phyloP scores from a whole-genome alignment of 2,888 invertebrate species.

The Stenchaetothrips biformis region DNA sequence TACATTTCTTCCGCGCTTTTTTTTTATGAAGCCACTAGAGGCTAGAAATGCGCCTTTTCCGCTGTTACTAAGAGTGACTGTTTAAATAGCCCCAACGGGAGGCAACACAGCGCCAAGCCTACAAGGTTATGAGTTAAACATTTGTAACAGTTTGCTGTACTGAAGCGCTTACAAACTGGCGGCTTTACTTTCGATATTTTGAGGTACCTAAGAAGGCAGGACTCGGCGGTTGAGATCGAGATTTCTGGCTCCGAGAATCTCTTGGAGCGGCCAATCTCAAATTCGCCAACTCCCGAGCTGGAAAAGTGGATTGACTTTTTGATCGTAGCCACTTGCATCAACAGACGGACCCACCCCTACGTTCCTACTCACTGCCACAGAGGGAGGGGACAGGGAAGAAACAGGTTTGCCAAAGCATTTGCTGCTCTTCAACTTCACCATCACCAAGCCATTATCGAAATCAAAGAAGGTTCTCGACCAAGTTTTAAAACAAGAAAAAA shows the following conservation, averaged over 20 bases:
- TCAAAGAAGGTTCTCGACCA: background rate
- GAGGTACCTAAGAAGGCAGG: slow-evolving; percentile 11
- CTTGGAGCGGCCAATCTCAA: background rate
- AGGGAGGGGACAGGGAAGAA: background rate
- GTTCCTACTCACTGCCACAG: background rate
- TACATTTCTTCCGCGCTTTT: no score
- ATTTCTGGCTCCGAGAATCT: slow-evolving; percentile 7
- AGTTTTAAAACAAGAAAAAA: no score
- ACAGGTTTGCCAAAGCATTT: background rate
- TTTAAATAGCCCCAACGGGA: background rate
- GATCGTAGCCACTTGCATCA: no score
- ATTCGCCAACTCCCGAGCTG: slow-evolving; percentile 1
- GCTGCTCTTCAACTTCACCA: no score
- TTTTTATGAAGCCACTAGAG: no score
- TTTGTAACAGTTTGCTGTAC: background rate
- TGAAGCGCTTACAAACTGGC: slow-evolving; percentile 2
- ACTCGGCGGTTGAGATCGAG: background rate
- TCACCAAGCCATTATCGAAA: background rate
- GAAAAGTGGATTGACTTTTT: background rate
- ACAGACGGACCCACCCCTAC: no score
- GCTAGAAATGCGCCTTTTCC: no score
- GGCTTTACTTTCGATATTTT: background rate
- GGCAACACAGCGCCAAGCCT: background rate
- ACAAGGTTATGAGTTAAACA: background rate
- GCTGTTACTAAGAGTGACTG: no score